Percentiles rank a stretch among this genome's conserved stretches.
These are phyloP conservation scores for Pycnonotus jocosus DNA, from an alignment of 2,113 vertebrate species.

Conservation along the genomic window DNA sequence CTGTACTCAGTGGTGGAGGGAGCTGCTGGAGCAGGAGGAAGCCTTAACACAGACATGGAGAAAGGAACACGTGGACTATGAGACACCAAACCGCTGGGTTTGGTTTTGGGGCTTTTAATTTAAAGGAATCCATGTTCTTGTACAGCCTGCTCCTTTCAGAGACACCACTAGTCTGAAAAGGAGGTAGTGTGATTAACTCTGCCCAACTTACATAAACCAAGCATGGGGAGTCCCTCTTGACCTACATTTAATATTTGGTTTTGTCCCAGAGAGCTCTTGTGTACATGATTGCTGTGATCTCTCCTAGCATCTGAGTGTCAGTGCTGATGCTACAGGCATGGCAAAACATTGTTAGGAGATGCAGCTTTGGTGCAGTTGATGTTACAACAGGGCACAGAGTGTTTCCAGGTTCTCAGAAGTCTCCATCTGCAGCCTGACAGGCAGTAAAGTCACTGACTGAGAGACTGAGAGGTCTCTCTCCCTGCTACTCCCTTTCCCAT, in stretches of 20 bases:
- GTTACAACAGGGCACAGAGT: not conserved
- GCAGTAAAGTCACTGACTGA: not conserved
- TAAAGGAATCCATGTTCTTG: not conserved
- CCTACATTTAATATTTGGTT: not conserved
- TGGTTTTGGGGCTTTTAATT: not conserved
- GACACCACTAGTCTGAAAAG: not conserved
- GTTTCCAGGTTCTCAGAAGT: not conserved
- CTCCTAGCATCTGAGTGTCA: not conserved
- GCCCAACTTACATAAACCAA: not conserved
- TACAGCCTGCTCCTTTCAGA: not conserved
- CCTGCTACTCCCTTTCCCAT: not conserved
- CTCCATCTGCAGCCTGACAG: not conserved
- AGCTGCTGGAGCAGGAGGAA: not conserved
- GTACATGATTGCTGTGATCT: not conserved
- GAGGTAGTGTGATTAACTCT: not conserved
- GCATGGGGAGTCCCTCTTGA: not conserved
- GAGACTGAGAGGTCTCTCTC: not conserved
- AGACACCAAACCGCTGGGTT: not conserved
- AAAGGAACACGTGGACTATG: rapidly evolving
- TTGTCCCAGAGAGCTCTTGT: not conserved
- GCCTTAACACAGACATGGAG: not conserved
- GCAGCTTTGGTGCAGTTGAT: not conserved
- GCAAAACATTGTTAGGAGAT: not conserved
- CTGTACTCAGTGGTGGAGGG: not conserved
- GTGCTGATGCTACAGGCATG: not conserved